These are phyloP conservation scores for Xylophagus ater DNA, from an alignment of 2,888 invertebrate species.

Conservation along the genomic window DNA sequence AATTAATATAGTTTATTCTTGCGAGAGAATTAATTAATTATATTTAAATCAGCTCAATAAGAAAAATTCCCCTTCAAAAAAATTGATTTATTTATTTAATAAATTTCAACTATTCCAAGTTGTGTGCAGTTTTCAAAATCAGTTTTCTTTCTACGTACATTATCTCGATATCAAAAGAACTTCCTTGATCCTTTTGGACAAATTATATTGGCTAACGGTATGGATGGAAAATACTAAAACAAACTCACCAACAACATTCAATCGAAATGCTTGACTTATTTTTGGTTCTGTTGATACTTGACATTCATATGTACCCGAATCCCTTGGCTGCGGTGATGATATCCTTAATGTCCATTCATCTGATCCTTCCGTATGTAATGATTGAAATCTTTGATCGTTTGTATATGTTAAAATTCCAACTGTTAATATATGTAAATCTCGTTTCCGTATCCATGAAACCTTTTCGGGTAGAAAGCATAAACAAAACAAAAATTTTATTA, in stretches of 20 bases:
- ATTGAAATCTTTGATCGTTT: slow-evolving; percentile 59
- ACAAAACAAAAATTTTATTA: background rate
- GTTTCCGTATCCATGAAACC: slow-evolving; percentile 76
- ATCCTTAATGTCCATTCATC: slow-evolving; percentile 61
- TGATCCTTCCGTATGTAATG: slow-evolving; percentile 55
- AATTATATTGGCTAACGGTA: too few species aligned
- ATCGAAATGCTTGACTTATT: slow-evolving; percentile 57
- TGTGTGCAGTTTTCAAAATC: too few species aligned
- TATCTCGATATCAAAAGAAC: too few species aligned
- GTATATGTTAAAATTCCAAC: slow-evolving; percentile 61
- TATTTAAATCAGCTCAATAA: too few species aligned
- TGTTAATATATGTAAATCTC: slow-evolving; percentile 64
- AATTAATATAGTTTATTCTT: too few species aligned
- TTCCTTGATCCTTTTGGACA: too few species aligned
- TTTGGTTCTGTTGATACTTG: slow-evolving; percentile 67
- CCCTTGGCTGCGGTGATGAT: slow-evolving; percentile 53
- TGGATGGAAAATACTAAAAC: slow-evolving; percentile 31
- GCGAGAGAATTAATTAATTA: too few species aligned
- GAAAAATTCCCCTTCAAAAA: too few species aligned
- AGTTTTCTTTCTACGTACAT: too few species aligned
- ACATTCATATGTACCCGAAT: slow-evolving; percentile 60
- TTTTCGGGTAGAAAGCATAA: slow-evolving; percentile 25
- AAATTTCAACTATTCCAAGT: too few species aligned
- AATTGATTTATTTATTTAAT: too few species aligned
- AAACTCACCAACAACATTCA: slow-evolving; percentile 58